These are phyloP conservation scores for Notolepis coatsorum DNA, from an alignment of 2,797 vertebrate species.

Conservation along the genomic window DNA sequence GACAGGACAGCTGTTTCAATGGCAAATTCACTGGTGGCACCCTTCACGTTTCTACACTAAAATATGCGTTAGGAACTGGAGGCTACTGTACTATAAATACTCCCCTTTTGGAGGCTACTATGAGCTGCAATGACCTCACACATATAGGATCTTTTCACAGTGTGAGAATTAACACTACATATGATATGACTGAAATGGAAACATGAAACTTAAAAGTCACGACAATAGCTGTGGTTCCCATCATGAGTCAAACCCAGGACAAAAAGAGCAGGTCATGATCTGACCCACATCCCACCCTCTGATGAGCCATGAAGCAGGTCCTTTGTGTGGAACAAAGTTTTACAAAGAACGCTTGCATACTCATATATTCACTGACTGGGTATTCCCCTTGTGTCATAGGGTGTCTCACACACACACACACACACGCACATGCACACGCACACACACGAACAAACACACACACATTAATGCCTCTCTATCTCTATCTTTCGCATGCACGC, in stretches of 20 bases:
- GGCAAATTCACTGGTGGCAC: too few species aligned
- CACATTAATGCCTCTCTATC: too few species aligned
- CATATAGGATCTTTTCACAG: constrained; percentile 10
- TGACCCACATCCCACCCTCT: constrained; percentile 59
- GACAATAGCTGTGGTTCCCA: constrained; percentile 66
- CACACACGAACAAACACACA: constrained; percentile 38
- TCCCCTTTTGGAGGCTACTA: constrained; percentile 18
- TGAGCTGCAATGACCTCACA: constrained; percentile 40
- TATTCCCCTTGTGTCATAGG: constrained; percentile 57
- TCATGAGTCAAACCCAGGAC: constrained; percentile 72
- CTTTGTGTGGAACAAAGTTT: constrained; percentile 71
- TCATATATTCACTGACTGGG: constrained; percentile 50
- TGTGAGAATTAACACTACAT: constrained; percentile 43
- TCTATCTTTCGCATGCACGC: too few species aligned
- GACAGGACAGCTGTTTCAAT: too few species aligned
- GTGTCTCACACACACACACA: constrained; percentile 43
- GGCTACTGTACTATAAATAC: too few species aligned
- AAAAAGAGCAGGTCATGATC: constrained; percentile 55
- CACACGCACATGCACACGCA: constrained; percentile 5
- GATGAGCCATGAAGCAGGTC: constrained; percentile 60
- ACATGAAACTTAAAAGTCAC: constrained; percentile 49
- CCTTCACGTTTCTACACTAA: too few species aligned
- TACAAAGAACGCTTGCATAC: constrained; percentile 58
- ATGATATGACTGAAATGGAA: constrained; percentile 54
- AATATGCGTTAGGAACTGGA: too few species aligned